Percentiles rank a stretch among this genome's conserved stretches.
Conservation (phyloP, 2,888 invertebrate genomes). For the Elgonia sp. region DNA sequence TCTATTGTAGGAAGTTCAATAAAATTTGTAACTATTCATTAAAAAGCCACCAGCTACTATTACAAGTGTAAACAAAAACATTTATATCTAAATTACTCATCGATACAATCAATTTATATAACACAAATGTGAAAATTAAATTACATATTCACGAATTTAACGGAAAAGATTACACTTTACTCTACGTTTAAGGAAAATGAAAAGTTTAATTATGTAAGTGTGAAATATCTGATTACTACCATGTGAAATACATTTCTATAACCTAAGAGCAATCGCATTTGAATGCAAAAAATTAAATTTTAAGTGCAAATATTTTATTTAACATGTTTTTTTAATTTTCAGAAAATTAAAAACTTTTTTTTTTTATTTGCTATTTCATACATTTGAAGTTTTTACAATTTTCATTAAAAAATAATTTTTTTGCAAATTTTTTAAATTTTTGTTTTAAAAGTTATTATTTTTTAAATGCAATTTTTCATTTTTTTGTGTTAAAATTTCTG, state of each 20-base stretch:
- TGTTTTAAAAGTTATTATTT: too few relatives aligned
- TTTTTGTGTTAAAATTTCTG: too few relatives aligned
- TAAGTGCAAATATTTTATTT: too few relatives aligned
- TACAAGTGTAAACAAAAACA: slow-evolving; percentile 35
- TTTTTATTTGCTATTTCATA: too few relatives aligned
- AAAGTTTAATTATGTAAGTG: slow-evolving; percentile 11
- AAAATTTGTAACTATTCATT: slow-evolving; percentile 42
- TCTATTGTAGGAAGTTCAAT: slow-evolving; percentile 40
- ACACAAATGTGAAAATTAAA: slow-evolving; percentile 46
- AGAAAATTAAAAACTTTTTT: too few relatives aligned
- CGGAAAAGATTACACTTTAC: slow-evolving; percentile 17
- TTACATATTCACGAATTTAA: slow-evolving; percentile 11
- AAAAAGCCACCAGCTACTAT: slow-evolving; percentile 6
- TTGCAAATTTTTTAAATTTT: too few relatives aligned
- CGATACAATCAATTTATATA: slow-evolving; percentile 57
- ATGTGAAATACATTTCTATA: neutral
- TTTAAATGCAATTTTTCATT: too few relatives aligned
- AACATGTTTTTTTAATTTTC: too few relatives aligned
- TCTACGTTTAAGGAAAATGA: slow-evolving; percentile 27
- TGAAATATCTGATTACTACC: neutral
- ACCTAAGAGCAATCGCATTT: too few relatives aligned
- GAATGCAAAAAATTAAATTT: too few relatives aligned
- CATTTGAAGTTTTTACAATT: too few relatives aligned
- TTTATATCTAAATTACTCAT: slow-evolving; percentile 12
- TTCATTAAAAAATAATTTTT: too few relatives aligned